Evolutionary conservation across 2,113 vertebrate genomes (phyloP), one percentile per base, ranked within the genome.

Genomic region (Misgurnus anguillicaudatus): DNA sequence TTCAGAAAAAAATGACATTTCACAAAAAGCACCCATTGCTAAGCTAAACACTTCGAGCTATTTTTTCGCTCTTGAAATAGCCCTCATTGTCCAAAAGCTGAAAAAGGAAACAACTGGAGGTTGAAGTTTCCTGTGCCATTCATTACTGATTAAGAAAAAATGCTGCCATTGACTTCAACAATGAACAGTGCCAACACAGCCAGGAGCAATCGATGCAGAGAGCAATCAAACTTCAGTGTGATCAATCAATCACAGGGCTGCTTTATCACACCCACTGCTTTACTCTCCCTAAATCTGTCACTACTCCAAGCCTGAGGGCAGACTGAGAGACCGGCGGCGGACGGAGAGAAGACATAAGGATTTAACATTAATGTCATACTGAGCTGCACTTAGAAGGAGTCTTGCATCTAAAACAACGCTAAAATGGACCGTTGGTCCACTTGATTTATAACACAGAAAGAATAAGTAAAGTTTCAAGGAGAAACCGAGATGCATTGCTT

Each of bases 191-290:
- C 75, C 80, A 75, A 68, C 78, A 57, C 82, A 67, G 80, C 71
- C 70, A 24, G 57, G 77, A 79, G 71, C 82, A 79, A 84, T 84
- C 67, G 69, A 84, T 84, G 62, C 72, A 41, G 16, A 45, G 75
- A 80, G 68, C 82, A 74, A 80, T 78, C 82, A 80, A 80, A 78
- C 82, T 65, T 78, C 79, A 55, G 78, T 6, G 74, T 71, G 68
- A 84, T 84, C 80, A 80, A 85, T 82, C 83, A 82, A 82, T 82
- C 73, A 79, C 72, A 17, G 31, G 73, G 68, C 66, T 68, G 62
- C 62, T 84, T 82, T 79, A 78, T 78, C 75, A 57, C 39, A 19
- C 21, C 48, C 17, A 57, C 48, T 51, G 66, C 55, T 73, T 80
- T 83, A 69, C 78, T 66, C 78, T 31, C 42, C 45, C 78, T 58